Evolutionary conservation across 2,113 vertebrate genomes (phyloP).

Genomic region (Corydoras maculifer): DNA sequence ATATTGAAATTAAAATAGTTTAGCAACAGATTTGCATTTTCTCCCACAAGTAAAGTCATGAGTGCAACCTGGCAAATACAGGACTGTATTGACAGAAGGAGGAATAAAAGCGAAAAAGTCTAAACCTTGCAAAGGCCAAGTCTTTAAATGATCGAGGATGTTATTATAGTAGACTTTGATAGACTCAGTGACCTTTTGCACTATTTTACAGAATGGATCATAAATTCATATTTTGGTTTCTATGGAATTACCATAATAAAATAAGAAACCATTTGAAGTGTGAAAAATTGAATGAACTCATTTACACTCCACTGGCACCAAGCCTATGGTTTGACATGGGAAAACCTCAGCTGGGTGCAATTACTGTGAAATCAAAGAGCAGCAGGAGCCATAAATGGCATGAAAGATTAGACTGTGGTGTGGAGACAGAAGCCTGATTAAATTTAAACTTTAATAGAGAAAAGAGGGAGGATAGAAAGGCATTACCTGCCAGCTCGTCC

Average conservation of each 20-base stretch:
- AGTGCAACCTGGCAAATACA: too few relatives aligned
- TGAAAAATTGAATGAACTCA: neutral
- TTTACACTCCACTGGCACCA: neutral
- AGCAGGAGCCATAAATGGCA: neutral
- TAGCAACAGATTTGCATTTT: too few relatives aligned
- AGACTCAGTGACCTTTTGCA: neutral
- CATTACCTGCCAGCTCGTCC: slow-evolving; percentile 87
- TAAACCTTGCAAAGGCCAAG: too few relatives aligned
- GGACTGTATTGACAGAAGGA: too few relatives aligned
- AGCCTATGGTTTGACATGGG: neutral
- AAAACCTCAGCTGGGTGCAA: neutral
- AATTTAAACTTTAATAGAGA: neutral
- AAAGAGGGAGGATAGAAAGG: neutral
- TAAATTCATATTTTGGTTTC: neutral
- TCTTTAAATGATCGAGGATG: too few relatives aligned
- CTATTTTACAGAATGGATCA: neutral
- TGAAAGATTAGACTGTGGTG: neutral
- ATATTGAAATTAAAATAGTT: too few relatives aligned
- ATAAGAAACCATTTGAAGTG: neutral
- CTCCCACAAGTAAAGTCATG: too few relatives aligned
- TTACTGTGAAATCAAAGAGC: neutral
- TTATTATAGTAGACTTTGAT: too few relatives aligned
- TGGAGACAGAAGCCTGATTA: neutral
- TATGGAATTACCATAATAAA: neutral
- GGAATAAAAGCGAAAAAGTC: too few relatives aligned